Base-by-base conservation (phyloP, 2,113 vertebrate species). In the Chitala chitala region DNA sequence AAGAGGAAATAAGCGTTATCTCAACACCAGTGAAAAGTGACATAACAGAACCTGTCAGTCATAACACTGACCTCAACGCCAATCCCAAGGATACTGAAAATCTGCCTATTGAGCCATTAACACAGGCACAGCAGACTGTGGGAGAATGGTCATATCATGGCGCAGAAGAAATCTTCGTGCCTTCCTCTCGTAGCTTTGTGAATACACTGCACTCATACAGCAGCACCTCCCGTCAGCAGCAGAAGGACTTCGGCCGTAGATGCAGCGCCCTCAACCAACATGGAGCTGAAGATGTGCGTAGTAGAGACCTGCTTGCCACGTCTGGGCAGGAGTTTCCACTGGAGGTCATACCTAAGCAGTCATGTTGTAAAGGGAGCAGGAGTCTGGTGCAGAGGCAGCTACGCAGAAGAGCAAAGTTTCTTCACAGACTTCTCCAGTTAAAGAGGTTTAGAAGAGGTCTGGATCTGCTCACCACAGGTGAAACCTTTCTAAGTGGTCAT, bases 191-290 rank as follows among this genome's bases (percentile, higher is more conserved):
- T 82, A 91, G 85, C 69, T 92, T 93, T 70, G 93, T 93, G 0
- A 90, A 87, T 69, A 90, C 92, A 1, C 86, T 93, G 3, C 92
- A 93, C 69, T 93, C 92, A 0, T 93, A 93, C 50, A 92, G 92
- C 76, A 90, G 90, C 71, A 90, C 91, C 71, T 92, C 91, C 17
- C 89, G 82, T 78, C 86, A 89, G 2, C 75, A 85, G 15, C 78
- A 90, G 4, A 89, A 91, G 38, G 26, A 5, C 15, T 38, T 26
- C 2, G 15, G 63, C 10, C 26, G 17, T 20, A 3, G 31, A 58
- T 29, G 20, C 0, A 2, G 36, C 10, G 17, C 29, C 36, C 48
- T 6, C 20, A 26, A 24, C 1, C 0, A 15, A 22, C 15, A 7
- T 5, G 22, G 6, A 10, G 31, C 31, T 12, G 53, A 5, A 0